phyloP scores from a whole-genome alignment of 2,113 vertebrate genomes.

The Lipophrys pholis region DNA sequence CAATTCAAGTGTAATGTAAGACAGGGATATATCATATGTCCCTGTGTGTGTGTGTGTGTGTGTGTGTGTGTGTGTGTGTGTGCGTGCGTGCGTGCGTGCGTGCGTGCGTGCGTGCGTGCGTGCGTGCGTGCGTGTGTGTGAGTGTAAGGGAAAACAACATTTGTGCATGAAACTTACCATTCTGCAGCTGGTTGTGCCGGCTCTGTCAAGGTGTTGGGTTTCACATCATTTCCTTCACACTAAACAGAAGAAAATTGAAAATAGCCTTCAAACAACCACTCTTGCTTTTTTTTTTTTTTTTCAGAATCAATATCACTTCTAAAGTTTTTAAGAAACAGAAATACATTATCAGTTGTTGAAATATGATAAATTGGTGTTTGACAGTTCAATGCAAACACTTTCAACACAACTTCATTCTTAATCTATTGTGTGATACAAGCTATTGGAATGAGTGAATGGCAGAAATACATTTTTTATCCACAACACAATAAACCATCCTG shows the following conservation, averaged over 20 bases:
- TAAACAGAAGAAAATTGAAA: slow-evolving; percentile 60
- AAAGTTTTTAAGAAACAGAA: not conserved
- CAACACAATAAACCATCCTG: not conserved
- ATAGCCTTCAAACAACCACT: not conserved
- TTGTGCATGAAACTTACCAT: slow-evolving; percentile 61
- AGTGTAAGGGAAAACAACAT: not conserved
- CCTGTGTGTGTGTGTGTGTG: slow-evolving; percentile 2
- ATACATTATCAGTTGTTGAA: too few species aligned
- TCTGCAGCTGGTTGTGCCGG: slow-evolving; percentile 79
- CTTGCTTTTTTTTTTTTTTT: too few species aligned
- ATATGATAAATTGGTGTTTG: too few species aligned
- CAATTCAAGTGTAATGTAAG: too few species aligned
- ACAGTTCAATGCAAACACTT: too few species aligned
- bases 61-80: slow-evolving; percentile 8
- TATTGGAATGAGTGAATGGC: too few species aligned
- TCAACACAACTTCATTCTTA: too few species aligned
- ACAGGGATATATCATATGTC: too few species aligned
- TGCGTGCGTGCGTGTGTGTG: not conserved
- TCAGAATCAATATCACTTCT: too few species aligned
- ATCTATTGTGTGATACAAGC: too few species aligned
- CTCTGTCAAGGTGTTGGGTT: slow-evolving; percentile 76
- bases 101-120: slow-evolving; percentile 8
- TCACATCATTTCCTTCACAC: slow-evolving; percentile 89
- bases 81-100: slow-evolving; percentile 1
- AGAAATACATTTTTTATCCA: not conserved